These are phyloP conservation scores for Atherinosoma microstoma DNA, from an alignment of 2,797 vertebrate species.

Conservation along the genomic window DNA sequence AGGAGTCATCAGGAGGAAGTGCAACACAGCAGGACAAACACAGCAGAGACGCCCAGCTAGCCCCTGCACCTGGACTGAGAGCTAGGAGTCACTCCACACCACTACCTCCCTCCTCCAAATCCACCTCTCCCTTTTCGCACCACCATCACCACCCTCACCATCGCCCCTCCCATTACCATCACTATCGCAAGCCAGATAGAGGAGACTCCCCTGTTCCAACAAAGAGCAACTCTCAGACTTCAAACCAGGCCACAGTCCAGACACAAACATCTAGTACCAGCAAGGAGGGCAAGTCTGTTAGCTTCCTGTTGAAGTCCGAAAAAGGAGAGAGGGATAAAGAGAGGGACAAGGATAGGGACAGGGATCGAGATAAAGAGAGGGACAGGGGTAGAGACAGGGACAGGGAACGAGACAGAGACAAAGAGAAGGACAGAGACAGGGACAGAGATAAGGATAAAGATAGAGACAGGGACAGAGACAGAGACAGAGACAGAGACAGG, in stretches of 20 bases:
- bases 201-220: slow-evolving; percentile 83
- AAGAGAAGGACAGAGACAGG: slow-evolving; percentile 14
- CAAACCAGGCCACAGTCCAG: slow-evolving; percentile 79
- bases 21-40: slow-evolving; percentile 80
- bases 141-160: slow-evolving; percentile 89
- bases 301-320: slow-evolving; percentile 84
- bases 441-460: slow-evolving; percentile 28
- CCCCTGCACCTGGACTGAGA: slow-evolving; percentile 84
- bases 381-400: slow-evolving; percentile 59
- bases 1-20: slow-evolving; percentile 76
- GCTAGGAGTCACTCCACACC: slow-evolving; percentile 94
- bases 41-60: slow-evolving; percentile 80
- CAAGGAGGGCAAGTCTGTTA: slow-evolving; percentile 87
- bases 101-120: slow-evolving; percentile 89
- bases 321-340: slow-evolving; percentile 84
- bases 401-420: not conserved
- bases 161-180: slow-evolving; percentile 89
- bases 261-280: slow-evolving; percentile 78
- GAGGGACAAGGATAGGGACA: slow-evolving; percentile 78
- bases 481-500: slow-evolving; percentile 5
- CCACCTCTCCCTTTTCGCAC: slow-evolving; percentile 85
- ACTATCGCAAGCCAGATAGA: slow-evolving; percentile 88
- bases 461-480: not conserved
- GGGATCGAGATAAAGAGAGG: slow-evolving; percentile 51
- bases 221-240: slow-evolving; percentile 72